Percentiles rank a stretch among this genome's conserved stretches.
phyloP scores from a whole-genome alignment of 2,888 invertebrate genomes.

The Lamproptera curius region DNA sequence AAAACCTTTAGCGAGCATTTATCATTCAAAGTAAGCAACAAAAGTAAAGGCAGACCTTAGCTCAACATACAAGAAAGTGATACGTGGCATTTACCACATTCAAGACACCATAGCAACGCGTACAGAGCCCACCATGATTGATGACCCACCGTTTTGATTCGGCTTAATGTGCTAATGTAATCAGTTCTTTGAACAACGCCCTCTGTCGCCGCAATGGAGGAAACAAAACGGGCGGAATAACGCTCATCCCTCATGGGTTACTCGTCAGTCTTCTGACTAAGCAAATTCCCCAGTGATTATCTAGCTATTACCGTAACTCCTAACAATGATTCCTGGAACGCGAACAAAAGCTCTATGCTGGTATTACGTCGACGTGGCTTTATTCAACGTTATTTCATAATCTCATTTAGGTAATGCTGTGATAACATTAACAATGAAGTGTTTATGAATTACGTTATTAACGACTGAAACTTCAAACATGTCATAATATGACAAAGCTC shows the following conservation, averaged over 20 bases:
- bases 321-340: slow-evolving; percentile 1
- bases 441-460: too few species aligned
- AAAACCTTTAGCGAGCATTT: too few species aligned
- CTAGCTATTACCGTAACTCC: slow-evolving; percentile 25
- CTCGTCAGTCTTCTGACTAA: slow-evolving; percentile 43
- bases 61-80: too few species aligned
- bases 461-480: too few species aligned
- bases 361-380: background rate
- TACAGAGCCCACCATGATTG: slow-evolving; percentile 47
- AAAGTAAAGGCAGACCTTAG: too few species aligned
- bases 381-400: background rate
- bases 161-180: slow-evolving; percentile 57
- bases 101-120: too few species aligned
- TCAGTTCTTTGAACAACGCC: slow-evolving; percentile 28
- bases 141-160: slow-evolving; percentile 50
- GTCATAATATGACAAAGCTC: too few species aligned
- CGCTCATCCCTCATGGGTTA: slow-evolving; percentile 19
- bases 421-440: background rate
- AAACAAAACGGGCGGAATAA: slow-evolving; percentile 28
- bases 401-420: background rate
- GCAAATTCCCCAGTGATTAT: slow-evolving; percentile 29
- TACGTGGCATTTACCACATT: too few species aligned
- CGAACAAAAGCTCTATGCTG: background rate
- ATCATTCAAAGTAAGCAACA: too few species aligned
- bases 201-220: slow-evolving; percentile 25